phyloP scores from a whole-genome alignment of 2,888 invertebrate species.

The Zhengitettix transpicula region DNA sequence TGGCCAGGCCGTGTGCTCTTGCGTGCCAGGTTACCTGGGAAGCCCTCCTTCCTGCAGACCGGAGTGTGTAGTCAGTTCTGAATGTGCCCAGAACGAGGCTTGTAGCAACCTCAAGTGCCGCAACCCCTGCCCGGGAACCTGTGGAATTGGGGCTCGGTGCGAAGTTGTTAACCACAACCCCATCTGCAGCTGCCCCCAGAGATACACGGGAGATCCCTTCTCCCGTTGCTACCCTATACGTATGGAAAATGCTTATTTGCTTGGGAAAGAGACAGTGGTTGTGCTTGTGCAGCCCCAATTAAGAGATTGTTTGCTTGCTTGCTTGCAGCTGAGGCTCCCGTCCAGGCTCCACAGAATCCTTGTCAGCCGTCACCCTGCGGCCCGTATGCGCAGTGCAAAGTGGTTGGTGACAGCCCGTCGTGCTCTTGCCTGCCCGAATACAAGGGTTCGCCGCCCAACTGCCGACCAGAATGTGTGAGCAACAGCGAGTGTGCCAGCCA shows the following conservation, averaged over 20 bases:
- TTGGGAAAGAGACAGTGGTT: background rate
- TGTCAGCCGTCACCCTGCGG: conserved; percentile 64
- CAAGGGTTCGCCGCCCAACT: conserved; percentile 54
- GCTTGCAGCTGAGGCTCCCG: background rate
- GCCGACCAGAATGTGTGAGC: conserved; percentile 60
- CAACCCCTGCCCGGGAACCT: conserved; percentile 61
- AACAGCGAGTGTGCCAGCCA: conserved; percentile 57
- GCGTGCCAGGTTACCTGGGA: conserved; percentile 51
- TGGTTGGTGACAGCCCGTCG: conserved; percentile 46
- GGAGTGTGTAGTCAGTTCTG: conserved; percentile 59
- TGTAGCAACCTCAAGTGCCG: conserved; percentile 66
- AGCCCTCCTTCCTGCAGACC: conserved; percentile 62
- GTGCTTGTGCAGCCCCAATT: background rate
- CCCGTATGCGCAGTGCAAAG: conserved; percentile 57
- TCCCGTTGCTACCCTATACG: conserved; percentile 23
- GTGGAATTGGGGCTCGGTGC: conserved; percentile 53
- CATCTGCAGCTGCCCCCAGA: conserved; percentile 53
- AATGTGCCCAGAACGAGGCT: conserved; percentile 55
- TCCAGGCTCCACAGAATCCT: conserved; percentile 32
- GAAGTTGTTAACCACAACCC: conserved; percentile 62
- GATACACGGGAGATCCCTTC: conserved; percentile 39
- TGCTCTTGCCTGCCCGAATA: conserved; percentile 57
- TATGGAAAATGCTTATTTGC: conserved; percentile 10
- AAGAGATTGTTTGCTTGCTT: background rate
- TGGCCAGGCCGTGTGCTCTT: conserved; percentile 60